A percentile compares a stretch with the other conserved stretches of the same genome.
Conservation (phyloP, 2,113 vertebrate species). For the Trogon surrucura region DNA sequence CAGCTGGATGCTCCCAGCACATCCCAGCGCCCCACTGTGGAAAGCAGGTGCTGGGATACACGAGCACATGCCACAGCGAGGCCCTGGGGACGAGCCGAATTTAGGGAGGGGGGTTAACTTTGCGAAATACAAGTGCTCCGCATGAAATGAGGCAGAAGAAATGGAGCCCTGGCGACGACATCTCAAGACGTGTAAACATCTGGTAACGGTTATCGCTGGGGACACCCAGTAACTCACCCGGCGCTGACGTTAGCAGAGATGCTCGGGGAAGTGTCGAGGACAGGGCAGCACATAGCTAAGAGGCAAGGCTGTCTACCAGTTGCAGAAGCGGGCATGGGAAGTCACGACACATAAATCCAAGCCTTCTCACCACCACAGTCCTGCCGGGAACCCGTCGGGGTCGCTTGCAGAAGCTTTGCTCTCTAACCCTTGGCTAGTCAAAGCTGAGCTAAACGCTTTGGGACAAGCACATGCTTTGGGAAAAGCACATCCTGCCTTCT, state of each 20-base stretch:
- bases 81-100: background rate
- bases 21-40: rapidly evolving
- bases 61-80: rapidly evolving
- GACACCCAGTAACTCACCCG: background rate
- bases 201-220: background rate
- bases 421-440: background rate
- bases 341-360: background rate
- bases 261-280: background rate
- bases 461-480: too few relatives aligned
- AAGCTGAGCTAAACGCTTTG: background rate
- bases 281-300: background rate
- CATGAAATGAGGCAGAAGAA: background rate
- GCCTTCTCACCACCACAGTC: background rate
- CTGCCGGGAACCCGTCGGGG: background rate
- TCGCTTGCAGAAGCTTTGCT: background rate
- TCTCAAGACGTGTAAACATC: constrained; percentile 28
- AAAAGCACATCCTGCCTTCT: background rate
- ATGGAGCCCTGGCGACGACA: background rate
- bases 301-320: background rate
- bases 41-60: rapidly evolving
- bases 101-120: background rate
- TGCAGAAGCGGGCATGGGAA: background rate
- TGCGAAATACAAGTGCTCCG: background rate
- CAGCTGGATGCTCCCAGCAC: background rate
- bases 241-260: background rate